Evolutionary conservation across 2,797 vertebrate species (phyloP).

Genomic region (Falco columbarius): DNA sequence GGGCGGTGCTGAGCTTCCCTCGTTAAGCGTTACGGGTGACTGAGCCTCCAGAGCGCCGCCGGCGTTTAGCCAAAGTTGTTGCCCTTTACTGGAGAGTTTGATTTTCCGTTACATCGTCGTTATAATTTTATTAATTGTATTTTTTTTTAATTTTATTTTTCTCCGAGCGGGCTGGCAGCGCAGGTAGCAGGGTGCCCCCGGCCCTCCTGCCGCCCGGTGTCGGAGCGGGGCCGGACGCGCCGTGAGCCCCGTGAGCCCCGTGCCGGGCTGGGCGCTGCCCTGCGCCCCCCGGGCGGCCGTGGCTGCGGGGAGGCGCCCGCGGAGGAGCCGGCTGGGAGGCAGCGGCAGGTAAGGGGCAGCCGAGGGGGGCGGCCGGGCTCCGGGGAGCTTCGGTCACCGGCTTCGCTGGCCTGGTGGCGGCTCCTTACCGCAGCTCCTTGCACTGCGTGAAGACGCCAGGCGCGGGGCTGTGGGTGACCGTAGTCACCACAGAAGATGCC

Average conservation of each 20-base stretch:
- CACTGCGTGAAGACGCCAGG: rapidly evolving
- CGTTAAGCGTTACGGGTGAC: background rate
- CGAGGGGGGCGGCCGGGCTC: background rate
- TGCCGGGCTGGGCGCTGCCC: rapidly evolving
- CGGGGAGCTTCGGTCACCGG: rapidly evolving
- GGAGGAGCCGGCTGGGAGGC: background rate
- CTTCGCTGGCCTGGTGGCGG: rapidly evolving
- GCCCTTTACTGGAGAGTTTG: no score
- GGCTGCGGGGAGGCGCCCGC: background rate
- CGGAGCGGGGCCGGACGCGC: background rate
- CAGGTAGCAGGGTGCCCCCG: no score
- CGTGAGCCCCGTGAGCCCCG: no score
- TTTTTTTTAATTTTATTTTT: no score
- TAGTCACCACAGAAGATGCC: rapidly evolving
- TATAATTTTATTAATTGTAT: no score
- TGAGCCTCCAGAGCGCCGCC: rapidly evolving
- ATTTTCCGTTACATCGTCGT: rapidly evolving
- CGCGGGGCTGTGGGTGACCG: rapidly evolving
- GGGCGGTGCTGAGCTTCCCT: no score
- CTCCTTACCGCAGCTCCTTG: no score
- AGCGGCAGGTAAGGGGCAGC: background rate
- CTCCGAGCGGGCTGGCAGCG: background rate
- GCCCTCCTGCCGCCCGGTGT: rapidly evolving
- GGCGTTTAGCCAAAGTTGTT: no score
- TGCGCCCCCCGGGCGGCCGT: background rate